Evolutionary conservation across 2,888 invertebrate species (phyloP).

Genomic region (Trichopoda pennipes): DNA sequence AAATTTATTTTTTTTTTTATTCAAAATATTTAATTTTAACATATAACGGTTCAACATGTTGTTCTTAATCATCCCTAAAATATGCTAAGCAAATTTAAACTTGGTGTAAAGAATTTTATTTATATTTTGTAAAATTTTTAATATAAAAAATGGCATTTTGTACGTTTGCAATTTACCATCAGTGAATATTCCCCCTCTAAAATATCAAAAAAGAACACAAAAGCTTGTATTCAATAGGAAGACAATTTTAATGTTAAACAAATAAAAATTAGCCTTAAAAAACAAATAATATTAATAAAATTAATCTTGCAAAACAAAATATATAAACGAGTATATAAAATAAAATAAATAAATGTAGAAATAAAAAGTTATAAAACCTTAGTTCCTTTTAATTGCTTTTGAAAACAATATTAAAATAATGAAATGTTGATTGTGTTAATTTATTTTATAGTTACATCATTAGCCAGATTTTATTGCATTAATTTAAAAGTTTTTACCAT

Average conservation of each 20-base stretch:
- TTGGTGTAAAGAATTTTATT: neutral
- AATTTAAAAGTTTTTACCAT: no score
- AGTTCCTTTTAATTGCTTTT: no score
- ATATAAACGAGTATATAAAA: slow-evolving; percentile 10
- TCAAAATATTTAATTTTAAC: no score
- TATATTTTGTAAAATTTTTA: neutral
- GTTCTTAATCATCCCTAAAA: neutral
- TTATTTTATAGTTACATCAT: no score
- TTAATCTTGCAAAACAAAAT: slow-evolving; percentile 13
- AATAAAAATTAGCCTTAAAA: slow-evolving; percentile 49
- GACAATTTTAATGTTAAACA: slow-evolving; percentile 39
- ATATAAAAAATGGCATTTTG: neutral
- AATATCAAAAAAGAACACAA: neutral
- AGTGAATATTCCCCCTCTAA: neutral
- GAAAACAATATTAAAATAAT: no score
- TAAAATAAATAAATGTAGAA: slow-evolving; percentile 45
- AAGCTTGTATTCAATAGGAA: slow-evolving; percentile 39
- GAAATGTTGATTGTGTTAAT: no score
- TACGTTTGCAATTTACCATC: neutral
- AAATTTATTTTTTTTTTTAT: no score
- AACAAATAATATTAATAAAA: slow-evolving; percentile 40
- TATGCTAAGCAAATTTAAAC: neutral
- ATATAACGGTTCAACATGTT: no score
- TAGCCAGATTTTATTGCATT: no score
- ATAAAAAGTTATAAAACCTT: slow-evolving; percentile 27